These are phyloP conservation scores for Drosophila lini DNA, from an alignment of 1,140 invertebrate species.

Conservation along the genomic window DNA sequence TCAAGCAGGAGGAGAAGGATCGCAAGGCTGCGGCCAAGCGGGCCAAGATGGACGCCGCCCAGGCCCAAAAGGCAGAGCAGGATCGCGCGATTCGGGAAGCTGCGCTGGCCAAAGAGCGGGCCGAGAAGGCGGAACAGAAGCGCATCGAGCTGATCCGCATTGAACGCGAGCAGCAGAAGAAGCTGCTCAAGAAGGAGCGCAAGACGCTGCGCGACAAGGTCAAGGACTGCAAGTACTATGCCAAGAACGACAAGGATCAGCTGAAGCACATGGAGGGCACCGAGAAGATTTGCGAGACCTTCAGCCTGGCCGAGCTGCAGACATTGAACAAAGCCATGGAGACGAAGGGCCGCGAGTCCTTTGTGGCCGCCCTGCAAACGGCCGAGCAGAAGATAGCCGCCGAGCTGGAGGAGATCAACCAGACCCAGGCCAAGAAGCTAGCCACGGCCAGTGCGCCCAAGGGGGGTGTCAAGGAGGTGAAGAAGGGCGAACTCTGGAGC, in stretches of 20 bases:
- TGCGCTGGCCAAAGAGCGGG: constrained; percentile 92
- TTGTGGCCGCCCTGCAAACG: constrained; percentile 88
- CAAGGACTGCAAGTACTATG: constrained; percentile 95
- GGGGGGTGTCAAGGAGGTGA: constrained; percentile 83
- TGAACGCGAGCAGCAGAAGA: constrained; percentile 93
- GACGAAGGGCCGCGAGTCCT: constrained; percentile 87
- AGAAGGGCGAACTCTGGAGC: constrained; percentile 88
- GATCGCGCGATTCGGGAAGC: constrained; percentile 89
- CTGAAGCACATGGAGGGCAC: constrained; percentile 94
- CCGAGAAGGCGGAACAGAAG: constrained; percentile 92
- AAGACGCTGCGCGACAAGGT: constrained; percentile 93
- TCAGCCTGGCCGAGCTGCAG: constrained; percentile 90
- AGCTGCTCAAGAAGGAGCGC: constrained; percentile 93
- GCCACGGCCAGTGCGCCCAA: constrained; percentile 41
- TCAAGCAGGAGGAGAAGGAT: constrained; percentile 97
- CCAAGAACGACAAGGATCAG: constrained; percentile 89
- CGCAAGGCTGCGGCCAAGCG: constrained; percentile 94
- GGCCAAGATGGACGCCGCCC: constrained; percentile 95
- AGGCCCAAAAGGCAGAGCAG: constrained; percentile 93
- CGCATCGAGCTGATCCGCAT: constrained; percentile 92
- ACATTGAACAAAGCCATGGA: constrained; percentile 90
- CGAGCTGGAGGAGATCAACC: constrained; percentile 87
- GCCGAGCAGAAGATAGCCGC: constrained; percentile 90
- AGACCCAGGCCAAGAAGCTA: constrained; percentile 73
- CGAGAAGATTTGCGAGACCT: constrained; percentile 94